Percentiles rank a stretch among this genome's conserved stretches.
These are phyloP conservation scores for Villa cingulata DNA, from an alignment of 2,888 invertebrate species.

Conservation along the genomic window DNA sequence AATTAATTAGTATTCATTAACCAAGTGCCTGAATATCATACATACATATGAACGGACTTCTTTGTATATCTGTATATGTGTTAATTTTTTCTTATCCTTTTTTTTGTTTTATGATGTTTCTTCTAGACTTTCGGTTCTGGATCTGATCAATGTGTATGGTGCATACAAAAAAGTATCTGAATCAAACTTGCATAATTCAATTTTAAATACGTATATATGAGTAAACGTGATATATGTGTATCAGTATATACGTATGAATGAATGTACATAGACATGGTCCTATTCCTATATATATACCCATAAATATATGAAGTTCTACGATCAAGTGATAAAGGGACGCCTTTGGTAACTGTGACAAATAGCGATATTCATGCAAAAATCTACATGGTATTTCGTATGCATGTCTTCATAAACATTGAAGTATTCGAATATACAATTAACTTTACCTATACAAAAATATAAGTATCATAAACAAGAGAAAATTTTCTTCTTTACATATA, in stretches of 20 bases:
- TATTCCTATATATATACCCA: not conserved
- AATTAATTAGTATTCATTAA: slow-evolving; percentile 13
- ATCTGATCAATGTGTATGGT: not conserved
- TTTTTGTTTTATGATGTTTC: not conserved
- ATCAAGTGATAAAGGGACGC: slow-evolving; percentile 6
- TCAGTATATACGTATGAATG: no score
- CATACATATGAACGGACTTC: not conserved
- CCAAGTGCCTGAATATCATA: slow-evolving; percentile 7
- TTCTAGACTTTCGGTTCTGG: not conserved
- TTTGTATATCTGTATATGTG: no score
- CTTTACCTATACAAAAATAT: no score
- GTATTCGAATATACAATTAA: no score
- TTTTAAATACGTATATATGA: no score
- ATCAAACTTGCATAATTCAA: no score
- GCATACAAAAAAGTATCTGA: not conserved
- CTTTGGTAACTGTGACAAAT: slow-evolving; percentile 4
- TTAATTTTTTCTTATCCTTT: not conserved
- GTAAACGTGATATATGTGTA: no score
- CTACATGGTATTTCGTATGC: not conserved
- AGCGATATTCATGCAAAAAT: not conserved
- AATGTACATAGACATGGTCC: no score
- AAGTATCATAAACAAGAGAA: no score
- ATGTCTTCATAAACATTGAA: no score
- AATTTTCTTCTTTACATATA: no score
- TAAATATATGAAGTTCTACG: not conserved